These are phyloP conservation scores for Morpho helenor DNA, from an alignment of 2,888 invertebrate species.

Conservation along the genomic window DNA sequence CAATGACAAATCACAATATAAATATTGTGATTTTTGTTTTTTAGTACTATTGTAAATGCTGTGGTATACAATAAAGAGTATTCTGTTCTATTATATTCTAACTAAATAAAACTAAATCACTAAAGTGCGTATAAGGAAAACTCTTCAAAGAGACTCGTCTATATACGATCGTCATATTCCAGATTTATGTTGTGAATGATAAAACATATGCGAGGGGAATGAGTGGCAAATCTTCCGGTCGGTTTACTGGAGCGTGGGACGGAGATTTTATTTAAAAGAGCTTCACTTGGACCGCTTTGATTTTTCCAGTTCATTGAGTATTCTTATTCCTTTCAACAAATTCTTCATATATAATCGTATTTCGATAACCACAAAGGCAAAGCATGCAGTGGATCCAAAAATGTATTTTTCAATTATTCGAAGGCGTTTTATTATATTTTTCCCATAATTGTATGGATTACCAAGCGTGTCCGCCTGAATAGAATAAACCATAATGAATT, in stretches of 20 bases:
- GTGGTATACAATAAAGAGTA: no score
- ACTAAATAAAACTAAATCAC: background rate
- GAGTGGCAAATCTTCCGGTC: conserved; percentile 47
- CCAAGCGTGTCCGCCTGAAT: no score
- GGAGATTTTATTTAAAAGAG: conserved; percentile 55
- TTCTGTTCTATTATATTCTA: no score
- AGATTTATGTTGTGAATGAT: conserved; percentile 35
- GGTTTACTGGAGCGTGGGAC: conserved; percentile 54
- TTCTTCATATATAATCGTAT: background rate
- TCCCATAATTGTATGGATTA: no score
- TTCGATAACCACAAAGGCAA: no score
- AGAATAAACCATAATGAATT: no score
- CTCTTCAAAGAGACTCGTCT: conserved; percentile 30
- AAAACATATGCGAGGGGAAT: conserved; percentile 42
- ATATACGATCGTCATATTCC: conserved; percentile 22
- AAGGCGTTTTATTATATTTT: no score
- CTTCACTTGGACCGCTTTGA: conserved; percentile 38
- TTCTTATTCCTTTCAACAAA: conserved; percentile 9
- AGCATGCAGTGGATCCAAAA: no score
- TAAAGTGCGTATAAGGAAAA: conserved; percentile 17
- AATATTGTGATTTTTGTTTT: no score
- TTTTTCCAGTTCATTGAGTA: conserved; percentile 22
- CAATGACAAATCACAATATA: no score
- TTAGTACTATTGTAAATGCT: no score
- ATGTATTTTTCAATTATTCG: no score